Evolutionary conservation across 2,888 invertebrate species (phyloP).

Genomic region (Sericinus montela): DNA sequence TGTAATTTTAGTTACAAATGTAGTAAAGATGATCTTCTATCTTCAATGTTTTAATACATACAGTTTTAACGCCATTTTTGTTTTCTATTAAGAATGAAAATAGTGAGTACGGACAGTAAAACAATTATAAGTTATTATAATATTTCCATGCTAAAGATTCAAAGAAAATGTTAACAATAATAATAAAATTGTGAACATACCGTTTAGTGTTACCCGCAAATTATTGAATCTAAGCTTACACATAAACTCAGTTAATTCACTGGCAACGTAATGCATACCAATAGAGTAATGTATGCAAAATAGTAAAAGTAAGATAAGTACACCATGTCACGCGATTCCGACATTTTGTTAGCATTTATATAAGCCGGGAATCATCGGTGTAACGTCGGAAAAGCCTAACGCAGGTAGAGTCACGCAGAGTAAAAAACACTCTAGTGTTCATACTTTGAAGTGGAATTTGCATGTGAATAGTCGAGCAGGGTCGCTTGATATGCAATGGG

Average conservation of each 20-base stretch:
- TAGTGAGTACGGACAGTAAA: no score
- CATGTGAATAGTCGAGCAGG: not conserved
- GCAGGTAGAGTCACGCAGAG: conserved; percentile 9
- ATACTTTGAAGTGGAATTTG: conserved; percentile 1
- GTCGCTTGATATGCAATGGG: conserved; percentile 3
- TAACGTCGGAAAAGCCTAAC: conserved; percentile 31
- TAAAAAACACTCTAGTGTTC: not conserved
- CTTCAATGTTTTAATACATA: no score
- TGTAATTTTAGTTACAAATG: no score
- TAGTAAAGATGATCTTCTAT: no score
- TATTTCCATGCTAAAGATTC: no score
- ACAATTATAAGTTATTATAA: no score
- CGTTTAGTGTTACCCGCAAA: conserved; percentile 9
- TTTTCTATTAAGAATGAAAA: no score
- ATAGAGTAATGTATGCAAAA: conserved; percentile 70
- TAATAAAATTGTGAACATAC: not conserved
- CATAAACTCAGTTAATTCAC: conserved; percentile 14
- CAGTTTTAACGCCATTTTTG: no score
- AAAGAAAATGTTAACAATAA: not conserved
- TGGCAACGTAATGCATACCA: conserved; percentile 22
- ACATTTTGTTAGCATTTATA: conserved; percentile 67
- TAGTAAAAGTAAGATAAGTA: conserved; percentile 67
- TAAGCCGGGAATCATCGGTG: conserved; percentile 38
- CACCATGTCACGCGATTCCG: conserved; percentile 65
- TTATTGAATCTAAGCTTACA: conserved; percentile 11